These are phyloP conservation scores for Drosophila subpulchrella DNA, from an alignment of 1,140 invertebrate genomes.

Conservation along the genomic window DNA sequence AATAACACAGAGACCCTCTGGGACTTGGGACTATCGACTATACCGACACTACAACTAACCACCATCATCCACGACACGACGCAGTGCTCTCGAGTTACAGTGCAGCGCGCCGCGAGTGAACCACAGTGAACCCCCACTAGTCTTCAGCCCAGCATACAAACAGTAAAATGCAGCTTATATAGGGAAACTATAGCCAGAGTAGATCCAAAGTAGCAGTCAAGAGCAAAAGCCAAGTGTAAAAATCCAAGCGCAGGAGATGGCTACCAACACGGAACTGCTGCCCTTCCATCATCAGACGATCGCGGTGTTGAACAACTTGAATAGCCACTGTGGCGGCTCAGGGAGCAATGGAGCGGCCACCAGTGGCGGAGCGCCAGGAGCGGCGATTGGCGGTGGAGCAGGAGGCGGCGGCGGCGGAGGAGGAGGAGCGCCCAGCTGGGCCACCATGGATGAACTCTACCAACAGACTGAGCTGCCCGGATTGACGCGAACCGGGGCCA, in stretches of 20 bases:
- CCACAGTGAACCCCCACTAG: slow-evolving; percentile 34
- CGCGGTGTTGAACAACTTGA: slow-evolving; percentile 77
- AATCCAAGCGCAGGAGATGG: slow-evolving; percentile 60
- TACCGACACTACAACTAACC: slow-evolving; percentile 3
- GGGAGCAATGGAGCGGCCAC: slow-evolving; percentile 43
- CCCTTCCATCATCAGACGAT: slow-evolving; percentile 83
- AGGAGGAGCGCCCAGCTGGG: slow-evolving; percentile 57
- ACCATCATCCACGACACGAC: slow-evolving; percentile 8
- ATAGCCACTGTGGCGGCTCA: slow-evolving; percentile 73
- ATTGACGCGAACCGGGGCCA: slow-evolving; percentile 67
- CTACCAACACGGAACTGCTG: slow-evolving; percentile 80
- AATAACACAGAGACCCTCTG: slow-evolving; percentile 17
- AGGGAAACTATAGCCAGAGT: slow-evolving; percentile 1
- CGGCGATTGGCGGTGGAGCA: slow-evolving; percentile 3
- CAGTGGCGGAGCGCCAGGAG: slow-evolving; percentile 22
- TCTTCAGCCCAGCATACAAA: slow-evolving; percentile 25
- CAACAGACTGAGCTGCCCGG: slow-evolving; percentile 84
- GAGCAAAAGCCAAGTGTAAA: slow-evolving; percentile 22
- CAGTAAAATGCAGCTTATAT: slow-evolving; percentile 60
- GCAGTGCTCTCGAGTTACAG: slow-evolving; percentile 15
- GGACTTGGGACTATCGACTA: slow-evolving; percentile 23
- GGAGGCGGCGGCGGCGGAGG: slow-evolving; percentile 3
- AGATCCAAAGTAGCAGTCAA: slow-evolving; percentile 1
- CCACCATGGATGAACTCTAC: slow-evolving; percentile 78
- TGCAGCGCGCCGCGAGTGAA: slow-evolving; percentile 37